Percentiles rank a stretch among this genome's conserved stretches.
Conservation (phyloP, 2,113 vertebrate species). For the Oenanthe melanoleuca region DNA sequence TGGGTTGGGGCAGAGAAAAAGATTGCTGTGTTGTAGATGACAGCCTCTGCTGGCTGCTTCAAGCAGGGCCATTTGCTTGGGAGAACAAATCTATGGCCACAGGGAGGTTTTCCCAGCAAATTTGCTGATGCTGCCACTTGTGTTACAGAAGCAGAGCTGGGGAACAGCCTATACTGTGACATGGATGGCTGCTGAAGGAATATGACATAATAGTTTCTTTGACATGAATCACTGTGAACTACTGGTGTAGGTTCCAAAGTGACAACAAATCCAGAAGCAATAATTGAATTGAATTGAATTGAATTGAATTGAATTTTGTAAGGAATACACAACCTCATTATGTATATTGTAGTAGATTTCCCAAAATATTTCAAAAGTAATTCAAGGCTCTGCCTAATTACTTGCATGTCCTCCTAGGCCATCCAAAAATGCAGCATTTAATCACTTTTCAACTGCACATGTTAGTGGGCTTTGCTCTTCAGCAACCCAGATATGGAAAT, state of each 20-base stretch:
- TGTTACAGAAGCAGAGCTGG: slow-evolving; percentile 31
- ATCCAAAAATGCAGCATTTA: background rate
- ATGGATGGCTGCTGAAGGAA: slow-evolving; percentile 36
- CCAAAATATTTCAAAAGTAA: slow-evolving; percentile 31
- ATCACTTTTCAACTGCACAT: background rate
- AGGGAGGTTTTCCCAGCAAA: slow-evolving; percentile 46
- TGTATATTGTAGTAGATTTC: background rate
- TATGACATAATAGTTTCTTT: background rate
- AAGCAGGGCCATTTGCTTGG: slow-evolving; percentile 47
- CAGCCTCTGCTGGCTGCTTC: slow-evolving; percentile 34
- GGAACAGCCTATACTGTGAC: slow-evolving; percentile 27
- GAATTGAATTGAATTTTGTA: slow-evolving; percentile 20
- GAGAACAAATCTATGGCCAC: slow-evolving; percentile 46
- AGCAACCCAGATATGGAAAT: background rate
- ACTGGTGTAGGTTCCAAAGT: slow-evolving; percentile 21
- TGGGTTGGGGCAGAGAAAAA: background rate
- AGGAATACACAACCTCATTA: background rate
- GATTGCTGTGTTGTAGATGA: background rate
- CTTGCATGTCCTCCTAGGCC: slow-evolving; percentile 14
- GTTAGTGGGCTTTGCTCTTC: background rate
- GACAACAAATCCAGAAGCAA: background rate
- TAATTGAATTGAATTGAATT: slow-evolving; percentile 27
- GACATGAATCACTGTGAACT: slow-evolving; percentile 46
- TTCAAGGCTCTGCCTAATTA: slow-evolving; percentile 47
- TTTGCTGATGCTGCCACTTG: slow-evolving; percentile 16